Evolutionary conservation across 2,888 invertebrate genomes (phyloP).

Genomic region (Maniola hyperantus): DNA sequence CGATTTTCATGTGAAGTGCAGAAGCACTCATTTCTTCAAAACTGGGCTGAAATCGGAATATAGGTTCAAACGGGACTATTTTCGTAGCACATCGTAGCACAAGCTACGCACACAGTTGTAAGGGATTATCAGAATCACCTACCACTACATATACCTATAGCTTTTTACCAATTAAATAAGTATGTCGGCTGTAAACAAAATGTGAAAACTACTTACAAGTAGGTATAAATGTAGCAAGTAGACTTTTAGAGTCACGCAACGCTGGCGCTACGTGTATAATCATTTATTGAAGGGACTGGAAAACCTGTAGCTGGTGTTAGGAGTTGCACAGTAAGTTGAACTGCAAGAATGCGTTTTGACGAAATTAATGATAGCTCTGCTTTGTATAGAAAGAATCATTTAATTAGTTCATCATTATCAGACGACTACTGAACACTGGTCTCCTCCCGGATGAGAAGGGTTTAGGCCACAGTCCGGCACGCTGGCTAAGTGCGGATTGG

Average conservation of each 20-base stretch:
- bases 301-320: conserved; percentile 6
- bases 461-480: too few relatives aligned
- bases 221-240: conserved; percentile 4
- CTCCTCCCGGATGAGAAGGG: too few relatives aligned
- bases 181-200: background rate
- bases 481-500: too few relatives aligned
- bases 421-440: too few relatives aligned
- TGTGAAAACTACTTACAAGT: conserved; percentile 1
- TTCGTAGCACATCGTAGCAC: conserved; percentile 9
- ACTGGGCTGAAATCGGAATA: background rate
- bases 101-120: background rate
- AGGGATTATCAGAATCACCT: background rate
- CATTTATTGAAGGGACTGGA: conserved; percentile 17
- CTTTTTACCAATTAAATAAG: background rate
- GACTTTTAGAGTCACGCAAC: conserved; percentile 26
- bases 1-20: too few relatives aligned
- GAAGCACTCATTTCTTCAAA: background rate
- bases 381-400: background rate
- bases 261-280: conserved; percentile 14
- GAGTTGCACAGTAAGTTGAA: conserved; percentile 4
- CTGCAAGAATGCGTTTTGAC: background rate
- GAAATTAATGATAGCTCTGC: background rate
- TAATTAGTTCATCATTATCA: too few relatives aligned
- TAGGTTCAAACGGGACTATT: background rate
- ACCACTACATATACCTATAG: background rate